Evolutionary conservation across 2,888 invertebrate species (phyloP), one percentile per base, ranked within the genome.

Genomic region (Myathropa florea): DNA sequence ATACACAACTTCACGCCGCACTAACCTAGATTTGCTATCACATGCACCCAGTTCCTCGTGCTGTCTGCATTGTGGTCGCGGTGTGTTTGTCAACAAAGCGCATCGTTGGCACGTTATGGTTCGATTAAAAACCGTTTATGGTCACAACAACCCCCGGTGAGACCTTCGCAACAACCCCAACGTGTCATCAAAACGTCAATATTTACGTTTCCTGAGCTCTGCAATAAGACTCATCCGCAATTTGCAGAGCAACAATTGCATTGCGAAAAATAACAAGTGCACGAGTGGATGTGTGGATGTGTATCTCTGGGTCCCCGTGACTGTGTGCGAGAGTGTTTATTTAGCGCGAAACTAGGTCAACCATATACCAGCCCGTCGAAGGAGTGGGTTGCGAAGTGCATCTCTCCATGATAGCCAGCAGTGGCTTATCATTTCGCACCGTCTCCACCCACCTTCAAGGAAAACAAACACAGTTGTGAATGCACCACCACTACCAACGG

Each of bases 291-390:
- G 30, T 4, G 7, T 36, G 57, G 21, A 14, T 33, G 39, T 64
- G 3, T 70, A 36, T 39, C 21, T 28, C 7, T 12, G 64, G 21
- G n/a, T n/a, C 64, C 36, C 23, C 4, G n/a, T 23, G 30, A n/a
- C 36, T 21, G 39, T 65, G 65, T 26, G 46, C 12, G 26, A 64
- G 55, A 63, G 70, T 78, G 77, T 82, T 77, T 77, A 73, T 26
- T 64, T 76, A 36, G 28, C 18, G 21, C 39, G 57, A 63, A 86
- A 86, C 86, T 86, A 33, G 86, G 86, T 83, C 86, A 86, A 78
- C 78, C 71, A 78, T 70, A 73, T 85, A 75, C n/a, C 23, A 21
- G 7, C 23, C 21, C 10, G 59, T 30, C 3, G 9, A 24, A 30
- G 64, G 12, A 23, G 36, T 64, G 72, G 60, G 28, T 75, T 60